phyloP scores from a whole-genome alignment of 1,140 invertebrate species.

The Harlomillsia oculata region DNA sequence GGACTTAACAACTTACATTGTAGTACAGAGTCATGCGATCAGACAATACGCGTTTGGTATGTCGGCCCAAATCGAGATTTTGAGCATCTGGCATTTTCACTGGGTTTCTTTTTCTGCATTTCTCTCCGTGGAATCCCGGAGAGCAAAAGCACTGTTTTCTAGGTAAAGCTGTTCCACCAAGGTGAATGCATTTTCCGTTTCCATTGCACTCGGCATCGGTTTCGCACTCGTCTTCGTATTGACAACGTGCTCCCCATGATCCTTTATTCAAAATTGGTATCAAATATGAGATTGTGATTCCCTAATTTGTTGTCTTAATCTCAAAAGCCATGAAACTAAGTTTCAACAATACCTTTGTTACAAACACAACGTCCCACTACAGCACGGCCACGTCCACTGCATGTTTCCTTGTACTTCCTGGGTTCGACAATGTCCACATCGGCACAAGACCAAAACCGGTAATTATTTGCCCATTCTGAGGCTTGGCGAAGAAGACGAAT shows the following conservation, averaged over 20 bases:
- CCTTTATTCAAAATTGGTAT: slow-evolving; percentile 6
- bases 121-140: slow-evolving; percentile 46
- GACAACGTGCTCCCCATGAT: slow-evolving; percentile 62
- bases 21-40: slow-evolving; percentile 31
- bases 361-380: slow-evolving; percentile 48
- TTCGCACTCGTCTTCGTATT: slow-evolving; percentile 73
- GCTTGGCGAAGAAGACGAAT: slow-evolving; percentile 78
- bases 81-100: slow-evolving; percentile 22
- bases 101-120: slow-evolving; percentile 27
- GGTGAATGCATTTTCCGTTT: slow-evolving; percentile 66
- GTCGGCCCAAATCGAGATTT: slow-evolving; percentile 21
- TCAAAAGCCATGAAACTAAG: background rate
- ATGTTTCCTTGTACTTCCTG: slow-evolving; percentile 61
- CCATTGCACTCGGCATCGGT: slow-evolving; percentile 73
- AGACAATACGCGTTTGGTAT: slow-evolving; percentile 30
- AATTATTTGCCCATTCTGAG: slow-evolving; percentile 68
- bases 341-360: slow-evolving; percentile 34
- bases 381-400: slow-evolving; percentile 68
- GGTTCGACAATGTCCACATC: slow-evolving; percentile 68
- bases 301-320: too few relatives aligned
- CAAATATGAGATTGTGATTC: too few relatives aligned
- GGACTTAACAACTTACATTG: slow-evolving; percentile 3
- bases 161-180: slow-evolving; percentile 66
- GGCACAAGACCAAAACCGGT: slow-evolving; percentile 88
- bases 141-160: slow-evolving; percentile 80